Evolutionary conservation across 2,797 vertebrate species (phyloP).

Genomic region (Caiman crocodilus): DNA sequence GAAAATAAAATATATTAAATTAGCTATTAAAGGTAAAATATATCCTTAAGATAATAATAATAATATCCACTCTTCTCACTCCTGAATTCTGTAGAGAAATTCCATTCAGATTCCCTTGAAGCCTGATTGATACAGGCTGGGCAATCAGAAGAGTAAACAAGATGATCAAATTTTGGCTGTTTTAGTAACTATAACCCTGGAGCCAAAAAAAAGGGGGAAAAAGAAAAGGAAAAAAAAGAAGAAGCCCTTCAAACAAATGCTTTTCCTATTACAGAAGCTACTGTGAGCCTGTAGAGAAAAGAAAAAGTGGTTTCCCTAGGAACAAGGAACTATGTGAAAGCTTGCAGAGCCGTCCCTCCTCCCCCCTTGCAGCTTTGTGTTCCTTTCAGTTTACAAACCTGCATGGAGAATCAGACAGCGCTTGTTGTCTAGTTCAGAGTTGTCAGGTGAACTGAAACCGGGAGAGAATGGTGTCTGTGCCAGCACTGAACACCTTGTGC

Average conservation of each 20-base stretch:
- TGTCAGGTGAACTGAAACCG: constrained; percentile 55
- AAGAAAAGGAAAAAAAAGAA: too few relatives aligned
- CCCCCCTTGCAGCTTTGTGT: constrained; percentile 2
- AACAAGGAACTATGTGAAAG: constrained; percentile 46
- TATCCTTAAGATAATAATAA: neutral
- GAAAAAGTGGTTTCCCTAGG: constrained; percentile 57
- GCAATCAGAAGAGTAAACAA: neutral
- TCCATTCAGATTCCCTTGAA: neutral
- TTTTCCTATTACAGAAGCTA: constrained; percentile 43
- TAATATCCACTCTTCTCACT: neutral
- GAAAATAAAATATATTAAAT: neutral
- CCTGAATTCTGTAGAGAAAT: neutral
- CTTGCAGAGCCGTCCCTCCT: neutral
- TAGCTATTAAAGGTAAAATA: neutral
- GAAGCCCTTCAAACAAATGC: neutral
- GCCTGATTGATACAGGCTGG: neutral
- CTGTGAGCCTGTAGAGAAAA: constrained; percentile 38
- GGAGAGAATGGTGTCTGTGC: constrained; percentile 25
- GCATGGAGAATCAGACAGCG: constrained; percentile 48
- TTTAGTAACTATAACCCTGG: neutral
- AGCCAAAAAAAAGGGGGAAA: neutral
- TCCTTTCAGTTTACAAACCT: constrained; percentile 44
- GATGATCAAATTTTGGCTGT: neutral
- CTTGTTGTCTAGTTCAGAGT: constrained; percentile 45
- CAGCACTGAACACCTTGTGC: neutral